Conservation (phyloP, 2,797 vertebrate species). For the Poecilia velifera region DNA sequence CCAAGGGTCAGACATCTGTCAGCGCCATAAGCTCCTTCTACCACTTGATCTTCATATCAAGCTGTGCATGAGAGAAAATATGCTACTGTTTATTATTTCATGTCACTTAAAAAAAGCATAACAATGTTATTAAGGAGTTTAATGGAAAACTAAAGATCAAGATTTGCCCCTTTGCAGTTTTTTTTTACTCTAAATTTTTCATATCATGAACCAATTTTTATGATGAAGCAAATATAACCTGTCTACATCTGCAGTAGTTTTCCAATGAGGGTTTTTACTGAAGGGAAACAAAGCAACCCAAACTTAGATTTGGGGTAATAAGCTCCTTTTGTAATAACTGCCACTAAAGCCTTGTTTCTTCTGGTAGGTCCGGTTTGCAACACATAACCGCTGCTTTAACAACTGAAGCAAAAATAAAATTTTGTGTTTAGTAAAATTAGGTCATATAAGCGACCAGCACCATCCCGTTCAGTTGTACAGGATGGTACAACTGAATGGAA, state of each 20-base stretch:
- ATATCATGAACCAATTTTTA: neutral
- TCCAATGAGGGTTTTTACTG: neutral
- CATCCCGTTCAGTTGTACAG: neutral
- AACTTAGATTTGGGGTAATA: too few relatives aligned
- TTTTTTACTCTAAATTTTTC: neutral
- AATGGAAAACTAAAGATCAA: neutral
- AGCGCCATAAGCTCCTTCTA: conserved; percentile 33
- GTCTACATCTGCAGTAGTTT: neutral
- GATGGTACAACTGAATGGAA: too few relatives aligned
- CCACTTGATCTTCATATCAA: conserved; percentile 25
- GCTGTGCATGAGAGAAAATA: conserved; percentile 13
- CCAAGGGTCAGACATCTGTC: conserved; percentile 51
- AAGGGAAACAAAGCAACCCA: too few relatives aligned
- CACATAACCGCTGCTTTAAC: too few relatives aligned
- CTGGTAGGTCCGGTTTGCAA: too few relatives aligned
- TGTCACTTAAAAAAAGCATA: conserved; percentile 4
- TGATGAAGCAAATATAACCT: neutral
- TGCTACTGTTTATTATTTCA: conserved; percentile 4
- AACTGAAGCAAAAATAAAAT: neutral
- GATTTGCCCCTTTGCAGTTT: neutral
- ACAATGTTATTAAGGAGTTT: neutral
- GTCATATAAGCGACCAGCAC: neutral
- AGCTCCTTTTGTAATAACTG: too few relatives aligned
- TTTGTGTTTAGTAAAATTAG: too few relatives aligned
- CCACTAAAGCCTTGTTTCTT: too few relatives aligned